Conservation (phyloP, 2,888 invertebrate genomes). For the Chloroclysta siterata region DNA sequence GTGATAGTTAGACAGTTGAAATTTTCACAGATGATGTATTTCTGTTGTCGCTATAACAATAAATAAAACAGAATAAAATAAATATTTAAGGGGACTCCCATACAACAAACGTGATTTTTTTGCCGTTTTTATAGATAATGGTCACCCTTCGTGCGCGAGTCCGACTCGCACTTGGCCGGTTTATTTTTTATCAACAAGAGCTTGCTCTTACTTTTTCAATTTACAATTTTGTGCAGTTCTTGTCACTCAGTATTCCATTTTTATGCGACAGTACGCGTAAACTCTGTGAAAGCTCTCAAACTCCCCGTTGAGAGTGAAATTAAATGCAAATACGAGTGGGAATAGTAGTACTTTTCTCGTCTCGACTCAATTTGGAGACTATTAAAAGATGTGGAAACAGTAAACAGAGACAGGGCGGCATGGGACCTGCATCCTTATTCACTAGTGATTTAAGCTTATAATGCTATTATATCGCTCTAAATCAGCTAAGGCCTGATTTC, state of each 20-base stretch:
- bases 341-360: slow-evolving; percentile 36
- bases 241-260: slow-evolving; percentile 18
- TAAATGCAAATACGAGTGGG: slow-evolving; percentile 39
- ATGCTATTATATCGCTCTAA: too few species aligned
- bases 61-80: too few species aligned
- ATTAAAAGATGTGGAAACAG: slow-evolving; percentile 36
- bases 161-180: too few species aligned
- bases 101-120: too few species aligned
- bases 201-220: not conserved
- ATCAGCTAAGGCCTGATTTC: too few species aligned
- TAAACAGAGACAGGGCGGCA: slow-evolving; percentile 32
- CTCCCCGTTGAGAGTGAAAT: slow-evolving; percentile 33
- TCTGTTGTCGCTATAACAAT: too few species aligned
- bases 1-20: too few species aligned
- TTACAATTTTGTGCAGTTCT: slow-evolving; percentile 2
- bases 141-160: too few species aligned
- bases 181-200: not conserved
- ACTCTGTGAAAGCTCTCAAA: slow-evolving; percentile 21
- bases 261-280: slow-evolving; percentile 14
- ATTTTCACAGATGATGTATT: too few species aligned
- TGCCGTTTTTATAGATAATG: too few species aligned
- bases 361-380: slow-evolving; percentile 40
- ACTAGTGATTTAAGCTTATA: not conserved
- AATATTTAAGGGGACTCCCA: too few species aligned
- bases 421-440: slow-evolving; percentile 9